Conservation (phyloP, 2,797 vertebrate genomes). For the Anabas testudineus region DNA sequence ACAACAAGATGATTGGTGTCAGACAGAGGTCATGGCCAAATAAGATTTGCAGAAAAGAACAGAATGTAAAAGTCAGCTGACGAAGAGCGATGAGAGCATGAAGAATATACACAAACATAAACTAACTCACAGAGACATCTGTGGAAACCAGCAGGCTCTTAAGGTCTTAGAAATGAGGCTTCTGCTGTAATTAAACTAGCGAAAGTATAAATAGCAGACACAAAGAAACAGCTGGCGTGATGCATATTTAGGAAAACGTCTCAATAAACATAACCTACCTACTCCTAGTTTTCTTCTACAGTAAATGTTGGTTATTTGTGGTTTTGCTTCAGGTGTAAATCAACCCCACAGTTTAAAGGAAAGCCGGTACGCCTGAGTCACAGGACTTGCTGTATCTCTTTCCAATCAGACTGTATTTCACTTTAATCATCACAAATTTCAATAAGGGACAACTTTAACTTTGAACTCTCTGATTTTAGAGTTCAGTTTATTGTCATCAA, state of each 20-base stretch:
- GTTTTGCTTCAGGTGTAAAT: constrained; percentile 36
- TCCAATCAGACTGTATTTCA: constrained; percentile 22
- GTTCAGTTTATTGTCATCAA: background rate
- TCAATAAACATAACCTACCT: background rate
- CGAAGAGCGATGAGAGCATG: constrained; percentile 14
- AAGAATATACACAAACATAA: constrained; percentile 20
- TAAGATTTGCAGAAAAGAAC: constrained; percentile 25
- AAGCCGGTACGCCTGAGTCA: constrained; percentile 12
- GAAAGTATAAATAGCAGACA: background rate
- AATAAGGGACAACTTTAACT: background rate
- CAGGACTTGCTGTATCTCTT: background rate
- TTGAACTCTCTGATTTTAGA: background rate
- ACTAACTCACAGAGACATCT: background rate
- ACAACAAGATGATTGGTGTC: constrained; percentile 18
- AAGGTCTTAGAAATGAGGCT: background rate
- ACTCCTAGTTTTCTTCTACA: constrained; percentile 13
- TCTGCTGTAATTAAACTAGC: background rate
- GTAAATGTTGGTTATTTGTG: constrained; percentile 21
- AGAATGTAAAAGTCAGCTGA: constrained; percentile 15
- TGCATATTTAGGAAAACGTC: background rate
- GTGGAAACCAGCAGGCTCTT: background rate
- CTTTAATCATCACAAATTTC: background rate
- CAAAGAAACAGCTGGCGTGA: background rate
- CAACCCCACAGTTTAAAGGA: constrained; percentile 21
- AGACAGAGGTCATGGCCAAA: constrained; percentile 8